A percentile compares a stretch with the other conserved stretches of the same genome.
phyloP scores from a whole-genome alignment of 2,888 invertebrate species.

The Andrena flavipes region DNA sequence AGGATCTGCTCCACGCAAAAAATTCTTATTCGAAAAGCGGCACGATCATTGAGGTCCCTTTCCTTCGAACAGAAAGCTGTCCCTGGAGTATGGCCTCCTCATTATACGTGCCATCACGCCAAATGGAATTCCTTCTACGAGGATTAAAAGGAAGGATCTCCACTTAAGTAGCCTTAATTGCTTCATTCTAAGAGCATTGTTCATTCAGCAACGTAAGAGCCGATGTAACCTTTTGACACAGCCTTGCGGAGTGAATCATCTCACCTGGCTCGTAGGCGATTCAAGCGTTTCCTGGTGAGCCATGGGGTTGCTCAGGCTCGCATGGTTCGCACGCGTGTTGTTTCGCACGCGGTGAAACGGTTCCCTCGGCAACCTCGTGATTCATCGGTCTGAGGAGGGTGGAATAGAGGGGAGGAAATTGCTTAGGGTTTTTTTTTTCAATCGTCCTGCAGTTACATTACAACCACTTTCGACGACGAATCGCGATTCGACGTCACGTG shows the following conservation, averaged over 20 bases:
- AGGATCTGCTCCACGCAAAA: not conserved
- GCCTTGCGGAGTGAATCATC: slow-evolving; percentile 29
- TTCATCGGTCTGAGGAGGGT: slow-evolving; percentile 48
- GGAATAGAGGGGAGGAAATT: slow-evolving; percentile 40
- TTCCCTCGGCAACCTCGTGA: slow-evolving; percentile 66
- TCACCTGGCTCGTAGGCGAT: slow-evolving; percentile 50
- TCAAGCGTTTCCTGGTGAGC: slow-evolving; percentile 31
- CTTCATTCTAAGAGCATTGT: slow-evolving; percentile 7
- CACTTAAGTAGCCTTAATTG: not conserved
- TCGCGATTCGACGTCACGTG: not conserved
- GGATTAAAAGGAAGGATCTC: too few relatives aligned
- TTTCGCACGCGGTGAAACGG: slow-evolving; percentile 47
- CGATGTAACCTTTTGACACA: slow-evolving; percentile 2
- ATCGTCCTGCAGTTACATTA: slow-evolving; percentile 34
- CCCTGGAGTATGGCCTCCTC: not conserved
- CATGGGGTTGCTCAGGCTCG: slow-evolving; percentile 27
- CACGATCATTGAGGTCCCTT: too few relatives aligned
- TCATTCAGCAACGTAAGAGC: not conserved
- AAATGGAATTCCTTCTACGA: not conserved
- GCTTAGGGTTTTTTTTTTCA: slow-evolving; percentile 22
- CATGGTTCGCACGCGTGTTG: slow-evolving; percentile 38
- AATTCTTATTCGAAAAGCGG: not conserved
- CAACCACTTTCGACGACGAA: slow-evolving; percentile 28
- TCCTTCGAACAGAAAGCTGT: too few relatives aligned
- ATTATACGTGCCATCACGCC: not conserved